These are phyloP conservation scores for Tachysurus vachellii DNA, from an alignment of 2,113 vertebrate genomes.

Conservation along the genomic window DNA sequence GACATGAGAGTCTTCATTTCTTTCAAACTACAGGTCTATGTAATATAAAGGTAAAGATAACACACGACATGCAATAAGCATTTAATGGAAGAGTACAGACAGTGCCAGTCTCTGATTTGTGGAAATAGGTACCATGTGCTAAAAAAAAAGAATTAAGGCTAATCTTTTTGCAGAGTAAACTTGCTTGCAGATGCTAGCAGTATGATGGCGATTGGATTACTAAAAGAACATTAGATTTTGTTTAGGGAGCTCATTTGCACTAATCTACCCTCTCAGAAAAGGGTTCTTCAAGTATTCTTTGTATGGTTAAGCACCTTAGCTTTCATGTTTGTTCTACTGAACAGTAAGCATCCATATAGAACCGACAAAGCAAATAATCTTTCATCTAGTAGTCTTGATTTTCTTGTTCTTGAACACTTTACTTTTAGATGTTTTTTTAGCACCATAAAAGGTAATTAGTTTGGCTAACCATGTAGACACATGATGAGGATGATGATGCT, in stretches of 20 bases:
- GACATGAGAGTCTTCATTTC: neutral
- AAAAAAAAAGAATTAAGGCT: neutral
- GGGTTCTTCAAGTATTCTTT: neutral
- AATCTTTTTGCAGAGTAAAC: neutral
- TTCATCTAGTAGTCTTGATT: neutral
- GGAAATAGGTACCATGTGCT: neutral
- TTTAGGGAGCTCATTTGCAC: neutral
- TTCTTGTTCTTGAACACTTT: too few species aligned
- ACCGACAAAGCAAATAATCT: neutral
- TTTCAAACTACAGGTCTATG: neutral
- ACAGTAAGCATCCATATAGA: neutral
- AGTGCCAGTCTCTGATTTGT: neutral
- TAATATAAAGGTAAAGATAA: too few species aligned
- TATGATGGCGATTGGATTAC: neutral
- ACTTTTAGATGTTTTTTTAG: neutral
- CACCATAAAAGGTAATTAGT: neutral
- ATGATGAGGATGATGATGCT: neutral
- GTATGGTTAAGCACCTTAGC: neutral
- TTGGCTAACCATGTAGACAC: neutral
- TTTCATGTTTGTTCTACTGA: neutral
- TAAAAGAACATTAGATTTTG: neutral
- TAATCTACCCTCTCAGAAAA: neutral
- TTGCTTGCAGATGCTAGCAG: neutral
- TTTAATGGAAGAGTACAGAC: neutral
- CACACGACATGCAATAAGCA: neutral